Evolutionary conservation across 1,140 invertebrate genomes (phyloP).

Genomic region (Drosophila willistoni): DNA sequence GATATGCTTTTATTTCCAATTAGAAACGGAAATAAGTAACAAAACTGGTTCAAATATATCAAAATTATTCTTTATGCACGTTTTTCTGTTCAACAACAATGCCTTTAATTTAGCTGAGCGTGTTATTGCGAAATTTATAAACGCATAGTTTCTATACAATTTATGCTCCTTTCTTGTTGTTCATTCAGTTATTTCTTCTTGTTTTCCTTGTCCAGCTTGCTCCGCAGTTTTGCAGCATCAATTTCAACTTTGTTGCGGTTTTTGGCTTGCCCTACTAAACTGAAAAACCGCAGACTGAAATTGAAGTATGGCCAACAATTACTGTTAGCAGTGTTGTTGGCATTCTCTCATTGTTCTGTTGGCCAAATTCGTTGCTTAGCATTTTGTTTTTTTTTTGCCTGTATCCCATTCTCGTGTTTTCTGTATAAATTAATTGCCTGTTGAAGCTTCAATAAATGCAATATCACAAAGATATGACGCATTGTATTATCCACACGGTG

Average conservation of each 20-base stretch:
- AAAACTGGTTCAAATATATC: neutral
- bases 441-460: constrained; percentile 6
- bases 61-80: neutral
- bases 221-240: constrained; percentile 32
- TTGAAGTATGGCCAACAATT: constrained; percentile 46
- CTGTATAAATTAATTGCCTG: constrained; percentile 27
- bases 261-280: constrained; percentile 39
- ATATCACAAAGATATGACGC: neutral
- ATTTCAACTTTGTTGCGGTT: constrained; percentile 53
- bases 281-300: constrained; percentile 48
- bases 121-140: constrained; percentile 1
- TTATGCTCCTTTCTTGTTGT: constrained; percentile 9
- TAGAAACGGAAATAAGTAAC: neutral
- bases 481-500: constrained; percentile 20
- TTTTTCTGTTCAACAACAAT: neutral
- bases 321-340: constrained; percentile 10
- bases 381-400: constrained; percentile 12
- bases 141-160: constrained; percentile 12
- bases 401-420: neutral
- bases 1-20: neutral
- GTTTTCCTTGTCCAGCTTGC: neutral
- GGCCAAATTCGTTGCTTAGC: constrained; percentile 35
- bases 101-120: neutral
- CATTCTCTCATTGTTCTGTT: constrained; percentile 10
- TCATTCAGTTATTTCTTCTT: neutral